Evolutionary conservation across 2,888 invertebrate genomes (phyloP), one percentile per base, ranked within the genome.

Genomic region (Dexiosoma caninum): DNA sequence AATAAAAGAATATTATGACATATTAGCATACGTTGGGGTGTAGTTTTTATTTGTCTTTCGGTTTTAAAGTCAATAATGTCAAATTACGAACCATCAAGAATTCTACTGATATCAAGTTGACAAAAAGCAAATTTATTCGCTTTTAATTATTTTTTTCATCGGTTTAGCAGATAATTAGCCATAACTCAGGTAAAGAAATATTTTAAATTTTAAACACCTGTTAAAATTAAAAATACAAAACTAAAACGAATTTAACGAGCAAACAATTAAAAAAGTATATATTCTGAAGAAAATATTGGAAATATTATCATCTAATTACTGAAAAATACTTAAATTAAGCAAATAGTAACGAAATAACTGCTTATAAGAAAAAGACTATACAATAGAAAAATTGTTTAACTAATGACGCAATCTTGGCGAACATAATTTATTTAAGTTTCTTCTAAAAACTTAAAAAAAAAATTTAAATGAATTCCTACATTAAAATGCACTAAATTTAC

Each of bases 321-420:
- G 46, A 64, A 78, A 70, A 75, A 72, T 69, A 69, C 53, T 77
- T 32, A 70, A 78, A 78, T 64, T 57, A 78, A 72, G 60, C 72
- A 81, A 81, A 81, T 77, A 77, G 51, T 51, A 77, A 55, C 67
- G 9, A 46, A 60, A 72, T 42, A 42, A 40, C 14, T 64, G 32
- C 37, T 60, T 44, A 32, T 40, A 40, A 62, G 35, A 46, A 32
- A 70, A 53, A 53, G 30, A 27, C 42, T 44, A 53, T 55, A 53
- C 62, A 72, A 55, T 44, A 14, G n/a, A 66, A 59, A 66, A 70
- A 21, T 55, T 64, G 19, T 59, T 72, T 51, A 69, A 81, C n/a
- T 77, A 72, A 51, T 59, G 81, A 77, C 81, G 81, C 80, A 82
- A 81, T 79, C 42, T 75, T 83, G 82, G 70, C 77, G 71, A 82